Conservation (phyloP, 2,113 vertebrate species). For the Albula glossodonta region DNA sequence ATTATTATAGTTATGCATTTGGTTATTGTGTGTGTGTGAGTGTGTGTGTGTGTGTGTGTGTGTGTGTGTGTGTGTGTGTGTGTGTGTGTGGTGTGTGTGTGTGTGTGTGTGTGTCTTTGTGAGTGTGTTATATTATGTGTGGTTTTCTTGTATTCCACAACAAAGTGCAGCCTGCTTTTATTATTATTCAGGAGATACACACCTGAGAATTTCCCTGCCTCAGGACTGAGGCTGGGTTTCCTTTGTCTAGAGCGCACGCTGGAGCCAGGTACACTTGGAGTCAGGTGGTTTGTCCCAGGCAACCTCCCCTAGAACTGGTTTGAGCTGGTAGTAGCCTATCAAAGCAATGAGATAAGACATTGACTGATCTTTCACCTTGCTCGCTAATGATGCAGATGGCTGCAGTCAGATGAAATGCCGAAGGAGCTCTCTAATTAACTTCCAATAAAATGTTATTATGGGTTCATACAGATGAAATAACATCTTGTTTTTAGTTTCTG, state of each 20-base stretch:
- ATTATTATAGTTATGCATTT: not conserved
- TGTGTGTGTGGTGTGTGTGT: not conserved
- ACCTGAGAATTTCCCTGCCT: slow-evolving; percentile 37
- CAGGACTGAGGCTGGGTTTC: slow-evolving; percentile 20
- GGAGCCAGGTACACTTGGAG: slow-evolving; percentile 46
- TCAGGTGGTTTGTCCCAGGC: slow-evolving; percentile 49
- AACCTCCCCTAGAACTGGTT: slow-evolving; percentile 57
- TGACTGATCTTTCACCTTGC: slow-evolving; percentile 43
- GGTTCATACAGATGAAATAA: not conserved
- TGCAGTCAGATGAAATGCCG: slow-evolving; percentile 23
- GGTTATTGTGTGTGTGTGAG: not conserved
- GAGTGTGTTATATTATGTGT: not conserved
- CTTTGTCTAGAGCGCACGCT: slow-evolving; percentile 40
- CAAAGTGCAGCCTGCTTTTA: not conserved
- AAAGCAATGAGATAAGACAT: slow-evolving; percentile 58
- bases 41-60: too few relatives aligned
- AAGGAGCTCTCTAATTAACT: not conserved
- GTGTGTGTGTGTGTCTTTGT: not conserved
- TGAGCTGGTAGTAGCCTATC: slow-evolving; percentile 54
- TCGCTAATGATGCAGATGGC: slow-evolving; percentile 32
- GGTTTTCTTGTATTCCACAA: not conserved
- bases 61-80: too few relatives aligned
- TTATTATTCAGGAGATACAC: slow-evolving; percentile 29
- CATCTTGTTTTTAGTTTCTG: not conserved
- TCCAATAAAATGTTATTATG: slow-evolving; percentile 1